Conservation (phyloP, 2,888 invertebrate species). For the Troides oblongomaculatus region DNA sequence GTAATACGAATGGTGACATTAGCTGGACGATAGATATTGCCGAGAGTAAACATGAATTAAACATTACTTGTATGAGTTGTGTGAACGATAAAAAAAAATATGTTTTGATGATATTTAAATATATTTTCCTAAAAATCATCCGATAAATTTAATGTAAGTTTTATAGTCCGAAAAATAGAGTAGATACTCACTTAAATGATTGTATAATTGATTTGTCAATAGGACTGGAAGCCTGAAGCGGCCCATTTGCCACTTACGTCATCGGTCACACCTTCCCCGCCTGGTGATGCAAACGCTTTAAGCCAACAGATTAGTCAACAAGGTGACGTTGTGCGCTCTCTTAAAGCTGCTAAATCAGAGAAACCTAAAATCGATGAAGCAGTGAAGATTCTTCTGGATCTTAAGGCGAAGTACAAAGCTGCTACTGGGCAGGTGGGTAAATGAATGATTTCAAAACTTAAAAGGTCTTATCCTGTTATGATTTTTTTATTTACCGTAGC, state of each 20-base stretch:
- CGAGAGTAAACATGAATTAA: too few species aligned
- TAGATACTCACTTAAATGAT: too few species aligned
- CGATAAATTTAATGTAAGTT: too few species aligned
- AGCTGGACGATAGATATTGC: too few species aligned
- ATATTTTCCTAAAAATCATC: too few species aligned
- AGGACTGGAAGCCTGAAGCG: conserved; percentile 73
- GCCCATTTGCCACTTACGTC: conserved; percentile 15
- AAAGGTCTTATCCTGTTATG: too few species aligned
- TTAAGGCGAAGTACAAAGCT: conserved; percentile 88
- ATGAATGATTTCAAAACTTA: background rate
- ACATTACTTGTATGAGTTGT: too few species aligned
- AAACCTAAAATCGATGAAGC: conserved; percentile 60
- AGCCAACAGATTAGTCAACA: conserved; percentile 74
- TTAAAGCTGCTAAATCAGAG: conserved; percentile 83
- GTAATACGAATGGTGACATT: too few species aligned
- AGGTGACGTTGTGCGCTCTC: conserved; percentile 84
- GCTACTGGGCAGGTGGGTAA: conserved; percentile 50
- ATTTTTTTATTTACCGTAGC: too few species aligned
- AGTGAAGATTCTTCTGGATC: conserved; percentile 79
- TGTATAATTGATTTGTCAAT: background rate
- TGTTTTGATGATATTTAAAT: background rate
- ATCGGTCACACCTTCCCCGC: conserved; percentile 18
- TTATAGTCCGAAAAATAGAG: too few species aligned
- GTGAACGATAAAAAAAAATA: too few species aligned
- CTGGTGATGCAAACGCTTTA: conserved; percentile 35